Evolutionary conservation across 2,888 invertebrate species (phyloP), one percentile per base, ranked within the genome.

Genomic region (Cerastoderma edule): DNA sequence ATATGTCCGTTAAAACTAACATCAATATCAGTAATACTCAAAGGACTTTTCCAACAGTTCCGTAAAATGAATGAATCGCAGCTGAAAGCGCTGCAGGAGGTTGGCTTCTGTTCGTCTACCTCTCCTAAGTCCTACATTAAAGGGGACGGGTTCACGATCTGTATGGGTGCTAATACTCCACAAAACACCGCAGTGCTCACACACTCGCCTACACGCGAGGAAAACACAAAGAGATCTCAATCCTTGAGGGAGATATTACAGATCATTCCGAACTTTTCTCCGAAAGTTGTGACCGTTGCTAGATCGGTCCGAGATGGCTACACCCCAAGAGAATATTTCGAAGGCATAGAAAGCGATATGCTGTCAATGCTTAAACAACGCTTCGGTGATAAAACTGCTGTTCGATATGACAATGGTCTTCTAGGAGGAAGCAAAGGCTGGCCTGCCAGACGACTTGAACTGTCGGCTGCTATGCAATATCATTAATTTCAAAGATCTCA

Each of bases 251-350:
- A 77, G 2, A 69, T 87, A 19, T 65, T 89, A 16, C 63, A 70
- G 3, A 44, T 63, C n/a, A 53, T 86, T 19, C 80, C 83, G 22
- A 57, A 68, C 1, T 57, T 63, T 13, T 75, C 60, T 13, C 87
- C 88, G 1, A 46, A 63, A 8, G 48, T 89, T 19, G 84, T 90
- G 5, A 90, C 90, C 4, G 71, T 91, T 0, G 87, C 87, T 67
- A 69, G 91, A n/a, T 90, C 90, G 0, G 81, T 89, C n/a, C 69
- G 91, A 53, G 90, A 90, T 68, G 91, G 91, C 0, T 91, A 89
- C 73, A 89, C 89, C 2, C 91, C 91, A 4, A 85, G 89, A 65
- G 53, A 83, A 24, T 78, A 79, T 54, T 88, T 86, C 65, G 72
- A 66, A 48, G 68, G 67, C 6, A 89, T 90, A 30, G 91, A 91